Evolutionary conservation across 2,888 invertebrate species (phyloP).

Genomic region (Cacoxenus indagator): DNA sequence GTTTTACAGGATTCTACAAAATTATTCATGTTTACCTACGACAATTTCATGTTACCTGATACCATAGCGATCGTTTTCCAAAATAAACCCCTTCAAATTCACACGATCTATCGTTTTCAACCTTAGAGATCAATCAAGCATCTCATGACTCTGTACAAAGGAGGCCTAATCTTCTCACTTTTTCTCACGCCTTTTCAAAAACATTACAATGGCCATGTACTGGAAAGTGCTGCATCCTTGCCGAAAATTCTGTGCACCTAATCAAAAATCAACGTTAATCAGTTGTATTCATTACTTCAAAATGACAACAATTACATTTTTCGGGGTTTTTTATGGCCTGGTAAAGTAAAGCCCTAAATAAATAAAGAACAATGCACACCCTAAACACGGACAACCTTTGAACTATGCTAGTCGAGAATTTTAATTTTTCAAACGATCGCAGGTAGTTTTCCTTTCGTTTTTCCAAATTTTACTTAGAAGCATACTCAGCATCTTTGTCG

Average conservation of each 20-base stretch:
- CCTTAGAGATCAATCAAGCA: not conserved
- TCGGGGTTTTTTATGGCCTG: not conserved
- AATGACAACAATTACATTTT: not conserved
- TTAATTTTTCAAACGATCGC: not conserved
- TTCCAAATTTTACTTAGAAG: too few relatives aligned
- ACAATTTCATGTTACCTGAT: not conserved
- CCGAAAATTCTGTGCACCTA: not conserved
- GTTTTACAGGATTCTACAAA: not conserved
- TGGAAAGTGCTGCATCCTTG: not conserved
- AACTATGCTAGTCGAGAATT: not conserved
- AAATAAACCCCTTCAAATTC: not conserved
- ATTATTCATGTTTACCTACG: not conserved
- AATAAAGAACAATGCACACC: not conserved
- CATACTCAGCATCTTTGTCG: not conserved
- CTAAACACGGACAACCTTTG: not conserved
- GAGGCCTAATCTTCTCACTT: not conserved
- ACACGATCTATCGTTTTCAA: not conserved
- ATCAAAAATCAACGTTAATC: not conserved
- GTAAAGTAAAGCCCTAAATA: not conserved
- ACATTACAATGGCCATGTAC: not conserved
- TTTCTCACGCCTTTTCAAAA: not conserved
- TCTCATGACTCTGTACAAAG: not conserved
- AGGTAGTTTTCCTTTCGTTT: not conserved
- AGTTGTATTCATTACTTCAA: not conserved
- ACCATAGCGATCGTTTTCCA: not conserved